phyloP scores from a whole-genome alignment of 2,888 invertebrate genomes.

The Synergus gifuensis region DNA sequence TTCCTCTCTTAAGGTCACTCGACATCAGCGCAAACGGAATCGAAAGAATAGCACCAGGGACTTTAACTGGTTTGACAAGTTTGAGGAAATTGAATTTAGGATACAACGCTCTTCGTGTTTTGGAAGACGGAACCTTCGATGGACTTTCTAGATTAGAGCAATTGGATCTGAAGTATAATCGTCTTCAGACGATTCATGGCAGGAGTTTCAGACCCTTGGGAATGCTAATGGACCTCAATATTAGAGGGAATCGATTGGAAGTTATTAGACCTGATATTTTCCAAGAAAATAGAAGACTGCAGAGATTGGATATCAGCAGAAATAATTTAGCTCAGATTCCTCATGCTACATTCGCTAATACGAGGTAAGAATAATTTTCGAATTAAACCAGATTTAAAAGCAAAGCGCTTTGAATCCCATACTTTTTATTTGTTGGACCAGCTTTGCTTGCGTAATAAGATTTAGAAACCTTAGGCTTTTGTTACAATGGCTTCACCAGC shows the following conservation, averaged over 20 bases:
- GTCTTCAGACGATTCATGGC: constrained; percentile 84
- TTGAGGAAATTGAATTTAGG: constrained; percentile 85
- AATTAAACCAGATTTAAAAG: neutral
- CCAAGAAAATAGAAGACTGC: constrained; percentile 82
- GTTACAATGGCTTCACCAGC: neutral
- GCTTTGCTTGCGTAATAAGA: neutral
- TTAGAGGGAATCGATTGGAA: constrained; percentile 88
- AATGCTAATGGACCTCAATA: constrained; percentile 84
- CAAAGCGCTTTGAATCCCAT: neutral
- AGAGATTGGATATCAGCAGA: constrained; percentile 85
- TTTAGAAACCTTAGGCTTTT: neutral
- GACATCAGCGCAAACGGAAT: constrained; percentile 88
- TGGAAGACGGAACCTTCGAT: constrained; percentile 85
- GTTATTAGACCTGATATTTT: constrained; percentile 85
- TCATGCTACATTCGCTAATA: constrained; percentile 81
- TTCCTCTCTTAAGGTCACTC: constrained; percentile 86
- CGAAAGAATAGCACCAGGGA: constrained; percentile 83
- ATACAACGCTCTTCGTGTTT: constrained; percentile 84
- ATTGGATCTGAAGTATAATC: constrained; percentile 87
- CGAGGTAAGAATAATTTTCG: constrained; percentile 67
- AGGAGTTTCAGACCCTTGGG: constrained; percentile 83
- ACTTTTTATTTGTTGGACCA: neutral
- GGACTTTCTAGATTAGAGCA: constrained; percentile 86
- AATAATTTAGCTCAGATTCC: constrained; percentile 86
- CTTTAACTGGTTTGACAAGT: constrained; percentile 83